Percentiles rank a stretch among this genome's conserved stretches.
Evolutionary conservation across 2,797 vertebrate species (phyloP).

Genomic region (Sus cebifrons): DNA sequence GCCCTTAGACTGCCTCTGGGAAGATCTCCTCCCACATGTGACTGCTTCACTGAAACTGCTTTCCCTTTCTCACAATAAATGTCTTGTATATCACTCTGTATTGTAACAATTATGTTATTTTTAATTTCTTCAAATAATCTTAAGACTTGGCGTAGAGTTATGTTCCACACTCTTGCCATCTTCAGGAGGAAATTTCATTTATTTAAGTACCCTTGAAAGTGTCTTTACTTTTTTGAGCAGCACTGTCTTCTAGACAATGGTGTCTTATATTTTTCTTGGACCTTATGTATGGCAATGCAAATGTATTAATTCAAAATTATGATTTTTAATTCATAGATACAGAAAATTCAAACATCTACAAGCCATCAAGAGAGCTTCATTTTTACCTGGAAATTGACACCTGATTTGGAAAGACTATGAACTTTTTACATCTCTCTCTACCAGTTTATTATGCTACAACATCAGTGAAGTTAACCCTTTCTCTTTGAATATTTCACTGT

Average conservation of each 20-base stretch:
- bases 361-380: background rate
- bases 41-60: background rate
- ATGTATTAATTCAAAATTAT: background rate
- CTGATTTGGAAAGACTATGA: background rate
- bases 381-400: constrained; percentile 20
- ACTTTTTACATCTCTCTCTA: background rate
- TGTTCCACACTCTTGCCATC: background rate
- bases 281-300: accelerated
- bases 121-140: background rate
- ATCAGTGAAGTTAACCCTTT: background rate
- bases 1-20: background rate
- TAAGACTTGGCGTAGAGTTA: background rate
- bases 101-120: background rate
- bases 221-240: background rate
- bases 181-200: background rate
- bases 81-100: background rate
- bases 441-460: background rate
- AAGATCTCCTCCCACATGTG: background rate
- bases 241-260: background rate
- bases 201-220: background rate
- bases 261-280: background rate
- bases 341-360: background rate
- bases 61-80: background rate
- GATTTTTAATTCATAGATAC: background rate
- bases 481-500: background rate